A percentile compares a stretch with the other conserved stretches of the same genome.
Evolutionary conservation across 2,797 vertebrate species (phyloP).

Genomic region (Micropoecilia bifurca): DNA sequence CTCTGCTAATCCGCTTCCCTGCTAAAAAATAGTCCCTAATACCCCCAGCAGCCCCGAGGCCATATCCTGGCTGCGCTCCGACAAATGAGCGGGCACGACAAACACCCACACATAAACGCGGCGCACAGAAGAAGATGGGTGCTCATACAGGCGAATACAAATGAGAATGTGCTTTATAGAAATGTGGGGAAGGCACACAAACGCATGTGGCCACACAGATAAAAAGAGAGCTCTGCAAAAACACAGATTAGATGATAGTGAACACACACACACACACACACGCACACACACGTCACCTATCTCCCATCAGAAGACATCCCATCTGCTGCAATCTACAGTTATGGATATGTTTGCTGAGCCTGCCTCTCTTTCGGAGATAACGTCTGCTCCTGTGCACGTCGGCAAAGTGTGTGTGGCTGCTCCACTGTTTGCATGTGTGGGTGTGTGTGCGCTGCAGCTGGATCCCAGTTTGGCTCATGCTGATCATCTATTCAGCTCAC

Average conservation of each 20-base stretch:
- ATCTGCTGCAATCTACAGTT: constrained; percentile 66
- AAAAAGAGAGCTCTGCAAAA: constrained; percentile 39
- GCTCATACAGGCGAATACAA: constrained; percentile 34
- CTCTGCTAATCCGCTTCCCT: constrained; percentile 81
- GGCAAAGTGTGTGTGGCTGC: neutral
- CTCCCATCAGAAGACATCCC: constrained; percentile 60
- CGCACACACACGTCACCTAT: constrained; percentile 27
- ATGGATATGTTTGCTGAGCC: constrained; percentile 69
- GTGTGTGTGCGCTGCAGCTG: constrained; percentile 58
- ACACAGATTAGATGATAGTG: constrained; percentile 29
- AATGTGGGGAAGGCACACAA: constrained; percentile 34
- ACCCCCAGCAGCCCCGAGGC: constrained; percentile 76
- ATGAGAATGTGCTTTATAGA: constrained; percentile 34
- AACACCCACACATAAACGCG: constrained; percentile 35
- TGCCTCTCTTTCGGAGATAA: constrained; percentile 69
- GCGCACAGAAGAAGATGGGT: constrained; percentile 32
- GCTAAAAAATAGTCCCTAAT: constrained; percentile 84
- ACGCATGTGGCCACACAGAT: constrained; percentile 26
- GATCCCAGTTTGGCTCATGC: constrained; percentile 55
- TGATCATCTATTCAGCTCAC: constrained; percentile 74
- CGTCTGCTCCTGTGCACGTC: constrained; percentile 9
- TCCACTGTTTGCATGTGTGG: constrained; percentile 8
- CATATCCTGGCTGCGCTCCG: constrained; percentile 63
- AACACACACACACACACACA: constrained; percentile 30
- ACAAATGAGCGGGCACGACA: constrained; percentile 51